Evolutionary conservation across 2,797 vertebrate genomes (phyloP), one percentile per base, ranked within the genome.

Genomic region (Distichodus sexfasciatus): DNA sequence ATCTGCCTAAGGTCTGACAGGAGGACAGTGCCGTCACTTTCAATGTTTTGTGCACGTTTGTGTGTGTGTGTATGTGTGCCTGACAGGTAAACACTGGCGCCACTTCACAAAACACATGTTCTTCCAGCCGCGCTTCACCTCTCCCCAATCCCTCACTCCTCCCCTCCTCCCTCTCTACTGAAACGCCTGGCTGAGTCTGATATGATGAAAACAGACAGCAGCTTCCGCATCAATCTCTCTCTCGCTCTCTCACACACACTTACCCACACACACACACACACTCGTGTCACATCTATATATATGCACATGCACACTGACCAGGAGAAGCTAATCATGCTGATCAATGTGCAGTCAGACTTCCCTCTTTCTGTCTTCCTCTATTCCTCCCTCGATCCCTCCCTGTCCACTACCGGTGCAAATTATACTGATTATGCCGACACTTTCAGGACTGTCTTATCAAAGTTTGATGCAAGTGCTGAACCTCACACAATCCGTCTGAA

Each of bases 81-180:
- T 83, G 83, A 84, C 84, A 84, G 81, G 58, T 73, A 65, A 71
- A 86, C 82, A 77, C 55, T 53, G 12, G 66, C 71, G 72, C 73
- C 74, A 74, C 76, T 77, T 64, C 60, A 78, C 71, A 75, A 61
- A 86, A 87, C 83, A 86, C 82, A 77, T 84, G 85, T 82, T 85
- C 61, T 79, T 70, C 69, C 77, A 46, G 15, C 64, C 72, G 21
- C 31, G 24, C 66, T 72, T 75, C 64, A 69, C 67, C 60, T 64
- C 64, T 64, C 44, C 43, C 46, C 41, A 53, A 43, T 53, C 46
- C 54, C 53, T 60, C 35, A 47, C 43, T 48, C 47, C 14, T 23
- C 48, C 8, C 19, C 31, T 29, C 29, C 23, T 4, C 66, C n/a
- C 40, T 64, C 71, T 6, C 47, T 67, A 54, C 44, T 24, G 64